Conservation (phyloP, 2,888 invertebrate species). For the Tineola bisselliella region DNA sequence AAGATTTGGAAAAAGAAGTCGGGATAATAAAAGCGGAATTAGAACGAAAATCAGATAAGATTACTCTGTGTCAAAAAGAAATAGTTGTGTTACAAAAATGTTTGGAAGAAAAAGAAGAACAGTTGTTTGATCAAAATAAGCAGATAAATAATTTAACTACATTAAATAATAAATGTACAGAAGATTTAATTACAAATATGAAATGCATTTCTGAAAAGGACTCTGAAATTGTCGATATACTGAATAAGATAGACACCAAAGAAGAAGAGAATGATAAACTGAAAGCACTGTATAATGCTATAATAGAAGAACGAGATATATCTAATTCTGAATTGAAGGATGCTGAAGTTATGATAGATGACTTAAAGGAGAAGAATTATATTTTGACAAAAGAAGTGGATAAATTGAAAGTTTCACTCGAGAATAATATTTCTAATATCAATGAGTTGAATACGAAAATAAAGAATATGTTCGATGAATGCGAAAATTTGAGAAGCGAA, state of each 20-base stretch:
- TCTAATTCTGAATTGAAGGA: constrained; percentile 38
- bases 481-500: constrained; percentile 32
- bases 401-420: constrained; percentile 38
- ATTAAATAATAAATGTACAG: not conserved
- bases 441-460: constrained; percentile 41
- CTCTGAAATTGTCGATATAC: constrained; percentile 20
- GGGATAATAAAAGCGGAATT: constrained; percentile 22
- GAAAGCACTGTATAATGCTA: constrained; percentile 34
- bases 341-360: constrained; percentile 36
- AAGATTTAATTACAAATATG: constrained; percentile 12
- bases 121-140: constrained; percentile 20
- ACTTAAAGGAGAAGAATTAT: constrained; percentile 40
- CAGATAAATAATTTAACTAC: not conserved
- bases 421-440: constrained; percentile 34
- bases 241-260: constrained; percentile 25
- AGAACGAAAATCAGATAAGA: constrained; percentile 24
- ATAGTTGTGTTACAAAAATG: constrained; percentile 27
- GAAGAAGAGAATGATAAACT: constrained; percentile 31
- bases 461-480: constrained; percentile 35
- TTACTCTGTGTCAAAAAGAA: constrained; percentile 24
- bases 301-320: constrained; percentile 37
- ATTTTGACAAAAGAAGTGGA: constrained; percentile 43
- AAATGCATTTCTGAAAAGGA: constrained; percentile 20
- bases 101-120: constrained; percentile 29
- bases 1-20: not conserved